Evolutionary conservation across 2,888 invertebrate species (phyloP), one percentile per base, ranked within the genome.

Genomic region (Muscina levida): DNA sequence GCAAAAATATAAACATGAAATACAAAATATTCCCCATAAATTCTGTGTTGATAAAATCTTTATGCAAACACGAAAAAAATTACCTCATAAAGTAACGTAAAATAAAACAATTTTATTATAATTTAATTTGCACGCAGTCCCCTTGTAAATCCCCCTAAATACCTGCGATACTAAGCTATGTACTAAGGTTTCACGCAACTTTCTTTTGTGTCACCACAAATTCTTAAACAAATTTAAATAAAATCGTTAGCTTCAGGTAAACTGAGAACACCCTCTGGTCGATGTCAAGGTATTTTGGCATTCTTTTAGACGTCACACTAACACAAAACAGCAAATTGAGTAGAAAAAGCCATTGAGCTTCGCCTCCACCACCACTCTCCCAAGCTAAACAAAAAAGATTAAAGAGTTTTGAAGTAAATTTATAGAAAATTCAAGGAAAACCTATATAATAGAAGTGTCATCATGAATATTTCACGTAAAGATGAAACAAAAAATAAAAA

Each of bases 381-480:
- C 8, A 5, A 31, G 31, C 3, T 3, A 31, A 8, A 31, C 8
- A 31, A 3, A 31, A 31, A 31, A 31, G 31, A 3, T 31, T 31
- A 31, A 31, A 31, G 31, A 31, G 31, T 1, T 24, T 24, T 53
- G 24, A 53, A 53, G 24, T 10, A 48, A 48, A 17, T 10, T 4
- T 22, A 51, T 5, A 10, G 22, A 22, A 51, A 10, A 22, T 1
- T 2, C 1, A 51, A 51, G 10, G 51, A 51, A 22, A 24, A 22
- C n/a, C 48, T 19, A 4, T 24, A 24, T 24, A 24, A 24, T 22
- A 53, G 53, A 53, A 53, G 22, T 53, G 53, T 53, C 53, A 53
- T 53, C 53, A 53, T 13, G 53, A 53, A 22, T 53, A 53, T 24
- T 53, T 53, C 24, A 22, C 1, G 1, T 24, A 10, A 31, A 53